Conservation (phyloP, 2,888 invertebrate species). For the Heliconius ismenius region DNA sequence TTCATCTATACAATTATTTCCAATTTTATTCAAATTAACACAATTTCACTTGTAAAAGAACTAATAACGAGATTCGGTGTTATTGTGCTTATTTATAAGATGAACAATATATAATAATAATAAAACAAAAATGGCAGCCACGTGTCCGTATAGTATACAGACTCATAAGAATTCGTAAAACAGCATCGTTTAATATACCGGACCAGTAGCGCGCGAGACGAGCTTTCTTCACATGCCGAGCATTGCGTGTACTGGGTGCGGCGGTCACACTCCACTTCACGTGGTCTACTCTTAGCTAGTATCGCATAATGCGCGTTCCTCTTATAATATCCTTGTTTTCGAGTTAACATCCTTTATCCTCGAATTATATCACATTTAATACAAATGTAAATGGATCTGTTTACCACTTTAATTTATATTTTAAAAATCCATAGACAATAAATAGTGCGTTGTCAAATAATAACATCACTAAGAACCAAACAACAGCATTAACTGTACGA, state of each 20-base stretch:
- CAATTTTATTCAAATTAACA: neutral
- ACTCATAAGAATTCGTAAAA: slow-evolving; percentile 17
- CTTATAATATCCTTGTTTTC: slow-evolving; percentile 5
- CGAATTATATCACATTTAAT: neutral
- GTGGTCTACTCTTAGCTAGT: slow-evolving; percentile 39
- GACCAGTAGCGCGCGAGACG: slow-evolving; percentile 47
- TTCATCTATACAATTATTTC: neutral
- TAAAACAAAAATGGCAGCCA: neutral
- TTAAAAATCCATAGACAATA: neutral
- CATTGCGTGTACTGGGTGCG: slow-evolving; percentile 63
- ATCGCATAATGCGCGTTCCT: slow-evolving; percentile 13
- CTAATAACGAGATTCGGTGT: neutral
- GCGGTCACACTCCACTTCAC: slow-evolving; percentile 73
- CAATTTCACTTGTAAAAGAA: neutral
- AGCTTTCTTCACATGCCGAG: slow-evolving; percentile 75
- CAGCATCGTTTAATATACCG: slow-evolving; percentile 29
- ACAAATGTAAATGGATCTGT: neutral
- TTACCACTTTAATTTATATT: neutral
- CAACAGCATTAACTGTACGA: slow-evolving; percentile 1
- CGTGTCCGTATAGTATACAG: too few relatives aligned
- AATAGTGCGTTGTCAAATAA: neutral
- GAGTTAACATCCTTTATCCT: neutral
- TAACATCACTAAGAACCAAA: neutral
- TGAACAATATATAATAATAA: neutral
- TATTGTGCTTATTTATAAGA: neutral